Evolutionary conservation across 92 coral and sea anemone species (phyloP), one percentile per base, ranked within the genome.

Genomic region (Phymanthus crucifer): DNA sequence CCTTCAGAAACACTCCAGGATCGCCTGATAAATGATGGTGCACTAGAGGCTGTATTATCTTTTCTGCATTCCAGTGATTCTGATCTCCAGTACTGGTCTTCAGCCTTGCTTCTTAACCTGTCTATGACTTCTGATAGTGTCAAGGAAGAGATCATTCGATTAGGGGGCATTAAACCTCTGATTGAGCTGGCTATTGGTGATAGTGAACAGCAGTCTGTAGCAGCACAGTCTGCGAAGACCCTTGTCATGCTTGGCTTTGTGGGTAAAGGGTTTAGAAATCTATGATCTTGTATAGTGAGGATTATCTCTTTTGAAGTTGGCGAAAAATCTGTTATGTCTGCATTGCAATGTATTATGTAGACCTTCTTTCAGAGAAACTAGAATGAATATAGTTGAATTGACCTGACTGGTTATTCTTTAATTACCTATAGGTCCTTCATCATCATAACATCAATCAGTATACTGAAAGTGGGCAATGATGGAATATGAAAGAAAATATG

Each of bases 181-280:
- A 95, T 95, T 75, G 98, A 95, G 86, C 88, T 95, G 52, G 97
- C 99, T 1, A 90, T 95, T 57, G 89, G 94, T 47, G 99, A 95
- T 40, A 87, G 94, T 69, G 95, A 91, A 33, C 95, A 95, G 31
- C 97, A 97, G 8, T 87, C 86, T 65, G 88, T 91, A 16, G 93
- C 99, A 0, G 74, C 88, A 21, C 97, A 95, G 47, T 94, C 99
- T 33, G 99, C 99, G 24, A 95, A 95, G 81, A 93, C 99, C 32
- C 91, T 95, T 21, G 97, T 95, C 12, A 95, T 95, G 99, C 88
- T 95, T 29, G 99, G 98, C 2, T 94, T 94, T 86, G 89, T 94
- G 46, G 98, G 98, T 94, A 70, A 54, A 29, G 27, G 64, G 8
- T 54, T 50, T 54, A 1, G 64, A 21, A n/a, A n/a, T n/a, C n/a